phyloP scores from a whole-genome alignment of 2,113 vertebrate species.

The Osmerus mordax region DNA sequence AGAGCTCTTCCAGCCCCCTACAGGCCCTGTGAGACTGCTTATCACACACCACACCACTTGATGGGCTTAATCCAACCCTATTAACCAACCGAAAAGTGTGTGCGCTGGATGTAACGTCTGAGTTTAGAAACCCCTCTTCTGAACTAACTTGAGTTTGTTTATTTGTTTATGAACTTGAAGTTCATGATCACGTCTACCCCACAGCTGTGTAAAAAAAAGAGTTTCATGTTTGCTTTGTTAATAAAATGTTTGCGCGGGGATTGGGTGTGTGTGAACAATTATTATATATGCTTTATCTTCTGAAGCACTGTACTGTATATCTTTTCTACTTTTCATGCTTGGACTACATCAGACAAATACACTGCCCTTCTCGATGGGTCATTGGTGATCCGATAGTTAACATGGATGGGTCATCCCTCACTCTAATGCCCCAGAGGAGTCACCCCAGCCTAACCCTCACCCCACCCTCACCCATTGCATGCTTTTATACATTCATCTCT shows the following conservation, averaged over 20 bases:
- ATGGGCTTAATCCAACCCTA: constrained; percentile 71
- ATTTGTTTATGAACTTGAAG: neutral
- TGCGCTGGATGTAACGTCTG: constrained; percentile 27
- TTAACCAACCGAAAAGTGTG: constrained; percentile 66
- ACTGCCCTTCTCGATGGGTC: too few relatives aligned
- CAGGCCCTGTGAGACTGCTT: constrained; percentile 65
- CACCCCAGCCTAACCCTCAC: constrained; percentile 12
- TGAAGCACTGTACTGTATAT: too few relatives aligned
- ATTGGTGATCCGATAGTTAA: too few relatives aligned
- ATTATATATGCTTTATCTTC: too few relatives aligned
- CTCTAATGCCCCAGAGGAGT: constrained; percentile 20
- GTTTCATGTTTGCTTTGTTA: too few relatives aligned
- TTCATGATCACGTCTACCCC: too few relatives aligned
- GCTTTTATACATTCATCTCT: constrained; percentile 45
- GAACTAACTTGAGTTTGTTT: neutral
- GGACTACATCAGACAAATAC: too few relatives aligned
- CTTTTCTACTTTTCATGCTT: too few relatives aligned
- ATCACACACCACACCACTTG: constrained; percentile 68
- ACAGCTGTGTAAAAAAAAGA: too few relatives aligned
- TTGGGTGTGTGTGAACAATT: too few relatives aligned
- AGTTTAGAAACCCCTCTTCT: constrained; percentile 32
- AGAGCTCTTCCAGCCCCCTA: constrained; percentile 64
- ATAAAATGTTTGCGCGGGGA: too few relatives aligned
- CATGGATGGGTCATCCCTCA: too few relatives aligned
- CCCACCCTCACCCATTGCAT: constrained; percentile 23